These are phyloP conservation scores for Acromyrmex echinatior DNA, from an alignment of 1,140 invertebrate species.

Conservation along the genomic window DNA sequence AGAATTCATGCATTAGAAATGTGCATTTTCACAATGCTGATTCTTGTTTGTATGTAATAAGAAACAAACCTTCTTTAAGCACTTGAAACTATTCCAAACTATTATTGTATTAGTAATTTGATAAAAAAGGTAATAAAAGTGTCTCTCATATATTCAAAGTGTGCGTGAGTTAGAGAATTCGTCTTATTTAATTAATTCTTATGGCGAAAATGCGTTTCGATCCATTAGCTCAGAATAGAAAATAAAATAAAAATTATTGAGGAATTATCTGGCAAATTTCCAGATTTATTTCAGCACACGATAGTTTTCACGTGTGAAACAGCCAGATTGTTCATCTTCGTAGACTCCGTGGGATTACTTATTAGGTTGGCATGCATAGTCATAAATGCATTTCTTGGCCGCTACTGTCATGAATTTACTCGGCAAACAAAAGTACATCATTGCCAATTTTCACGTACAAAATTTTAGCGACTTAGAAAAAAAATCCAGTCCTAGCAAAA, in stretches of 20 bases:
- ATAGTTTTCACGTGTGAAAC: constrained; percentile 8
- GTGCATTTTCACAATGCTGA: neutral
- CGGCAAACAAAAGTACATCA: constrained; percentile 48
- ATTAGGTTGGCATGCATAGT: constrained; percentile 69
- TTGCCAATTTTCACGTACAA: constrained; percentile 44
- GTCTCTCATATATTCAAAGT: constrained; percentile 38
- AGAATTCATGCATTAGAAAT: neutral
- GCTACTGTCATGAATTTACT: constrained; percentile 63
- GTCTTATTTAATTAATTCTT: constrained; percentile 38
- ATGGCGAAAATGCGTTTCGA: neutral
- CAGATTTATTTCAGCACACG: neutral
- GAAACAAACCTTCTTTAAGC: constrained; percentile 37
- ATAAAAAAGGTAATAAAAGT: constrained; percentile 20
- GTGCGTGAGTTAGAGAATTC: neutral
- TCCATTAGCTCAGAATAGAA: neutral
- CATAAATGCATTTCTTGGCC: constrained; percentile 70
- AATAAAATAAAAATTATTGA: constrained; percentile 1
- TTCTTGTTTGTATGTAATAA: constrained; percentile 56
- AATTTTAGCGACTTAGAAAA: constrained; percentile 2
- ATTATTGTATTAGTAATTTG: constrained; percentile 62
- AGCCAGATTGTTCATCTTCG: constrained; percentile 15
- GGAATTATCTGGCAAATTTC: neutral
- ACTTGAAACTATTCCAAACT: constrained; percentile 67
- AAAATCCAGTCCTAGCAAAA: neutral
- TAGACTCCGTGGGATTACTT: constrained; percentile 43